A percentile compares a stretch with the other conserved stretches of the same genome.
These are phyloP conservation scores for Dione juno DNA, from an alignment of 2,888 invertebrate species.

Conservation along the genomic window DNA sequence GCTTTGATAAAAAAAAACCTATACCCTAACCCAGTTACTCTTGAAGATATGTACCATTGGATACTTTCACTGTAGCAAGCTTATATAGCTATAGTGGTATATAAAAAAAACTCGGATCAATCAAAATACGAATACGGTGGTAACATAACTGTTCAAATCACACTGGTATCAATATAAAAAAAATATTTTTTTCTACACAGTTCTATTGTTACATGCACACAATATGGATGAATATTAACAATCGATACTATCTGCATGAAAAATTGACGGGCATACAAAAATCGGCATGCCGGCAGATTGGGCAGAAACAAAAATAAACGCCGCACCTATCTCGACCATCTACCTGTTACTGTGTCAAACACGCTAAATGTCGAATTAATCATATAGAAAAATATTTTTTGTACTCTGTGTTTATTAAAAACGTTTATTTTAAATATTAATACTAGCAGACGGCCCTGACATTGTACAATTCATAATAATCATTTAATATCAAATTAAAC, in stretches of 20 bases:
- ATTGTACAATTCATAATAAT: background rate
- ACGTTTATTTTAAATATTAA: background rate
- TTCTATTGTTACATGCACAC: slow-evolving; percentile 36
- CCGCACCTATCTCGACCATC: slow-evolving; percentile 59
- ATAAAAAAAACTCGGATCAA: background rate
- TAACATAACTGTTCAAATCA: slow-evolving; percentile 8
- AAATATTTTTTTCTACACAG: slow-evolving; percentile 2
- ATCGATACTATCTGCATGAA: slow-evolving; percentile 64
- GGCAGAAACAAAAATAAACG: slow-evolving; percentile 62
- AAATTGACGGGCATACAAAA: slow-evolving; percentile 64
- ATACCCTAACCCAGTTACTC: too few relatives aligned
- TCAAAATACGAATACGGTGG: background rate
- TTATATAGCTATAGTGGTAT: background rate
- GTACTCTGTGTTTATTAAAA: slow-evolving; percentile 29
- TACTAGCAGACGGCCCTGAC: background rate
- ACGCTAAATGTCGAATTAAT: slow-evolving; percentile 36
- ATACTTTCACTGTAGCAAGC: background rate
- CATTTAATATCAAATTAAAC: background rate
- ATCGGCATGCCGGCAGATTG: slow-evolving; percentile 61
- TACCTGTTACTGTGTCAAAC: slow-evolving; percentile 58
- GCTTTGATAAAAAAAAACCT: too few relatives aligned
- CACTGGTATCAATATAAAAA: slow-evolving; percentile 13
- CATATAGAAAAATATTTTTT: slow-evolving; percentile 20
- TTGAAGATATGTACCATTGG: background rate
- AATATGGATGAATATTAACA: slow-evolving; percentile 63